Conservation (phyloP, 1,140 invertebrate genomes). For the Drosophila ficusphila region DNA sequence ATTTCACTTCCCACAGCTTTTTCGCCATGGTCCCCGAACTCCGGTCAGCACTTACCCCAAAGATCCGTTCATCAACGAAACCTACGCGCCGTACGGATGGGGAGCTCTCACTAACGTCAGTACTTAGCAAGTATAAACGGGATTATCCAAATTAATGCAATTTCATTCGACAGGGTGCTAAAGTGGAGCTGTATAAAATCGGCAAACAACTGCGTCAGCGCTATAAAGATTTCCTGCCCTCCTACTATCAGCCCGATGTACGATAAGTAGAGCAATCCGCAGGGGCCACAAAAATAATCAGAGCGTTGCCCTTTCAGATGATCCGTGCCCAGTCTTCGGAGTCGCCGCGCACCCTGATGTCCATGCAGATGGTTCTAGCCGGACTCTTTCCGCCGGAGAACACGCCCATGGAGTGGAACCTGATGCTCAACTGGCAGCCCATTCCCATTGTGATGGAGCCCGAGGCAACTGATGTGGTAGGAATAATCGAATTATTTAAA, state of each 20-base stretch:
- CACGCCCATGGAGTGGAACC: slow-evolving; percentile 86
- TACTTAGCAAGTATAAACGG: slow-evolving; percentile 35
- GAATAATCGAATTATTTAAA: background rate
- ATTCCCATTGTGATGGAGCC: slow-evolving; percentile 88
- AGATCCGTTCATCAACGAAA: slow-evolving; percentile 88
- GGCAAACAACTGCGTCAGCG: slow-evolving; percentile 87
- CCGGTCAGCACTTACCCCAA: slow-evolving; percentile 91
- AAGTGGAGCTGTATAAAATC: slow-evolving; percentile 86
- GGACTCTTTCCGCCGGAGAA: slow-evolving; percentile 88
- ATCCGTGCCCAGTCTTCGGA: slow-evolving; percentile 89
- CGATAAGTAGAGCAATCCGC: slow-evolving; percentile 23
- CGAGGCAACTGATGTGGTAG: slow-evolving; percentile 85
- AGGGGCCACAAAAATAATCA: background rate
- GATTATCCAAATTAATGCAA: slow-evolving; percentile 1
- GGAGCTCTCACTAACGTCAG: slow-evolving; percentile 91
- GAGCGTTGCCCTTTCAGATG: slow-evolving; percentile 41
- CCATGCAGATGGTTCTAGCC: slow-evolving; percentile 89
- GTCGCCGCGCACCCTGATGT: slow-evolving; percentile 90
- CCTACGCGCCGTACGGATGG: slow-evolving; percentile 90
- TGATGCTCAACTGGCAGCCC: slow-evolving; percentile 89
- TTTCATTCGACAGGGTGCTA: slow-evolving; percentile 64
- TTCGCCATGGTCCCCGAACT: slow-evolving; percentile 91
- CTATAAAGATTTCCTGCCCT: slow-evolving; percentile 86
- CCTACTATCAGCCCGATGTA: slow-evolving; percentile 86
- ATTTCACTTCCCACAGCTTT: slow-evolving; percentile 85